A percentile compares a stretch with the other conserved stretches of the same genome.
phyloP scores from a whole-genome alignment of 2,113 vertebrate species.

The Xerus inauris region DNA sequence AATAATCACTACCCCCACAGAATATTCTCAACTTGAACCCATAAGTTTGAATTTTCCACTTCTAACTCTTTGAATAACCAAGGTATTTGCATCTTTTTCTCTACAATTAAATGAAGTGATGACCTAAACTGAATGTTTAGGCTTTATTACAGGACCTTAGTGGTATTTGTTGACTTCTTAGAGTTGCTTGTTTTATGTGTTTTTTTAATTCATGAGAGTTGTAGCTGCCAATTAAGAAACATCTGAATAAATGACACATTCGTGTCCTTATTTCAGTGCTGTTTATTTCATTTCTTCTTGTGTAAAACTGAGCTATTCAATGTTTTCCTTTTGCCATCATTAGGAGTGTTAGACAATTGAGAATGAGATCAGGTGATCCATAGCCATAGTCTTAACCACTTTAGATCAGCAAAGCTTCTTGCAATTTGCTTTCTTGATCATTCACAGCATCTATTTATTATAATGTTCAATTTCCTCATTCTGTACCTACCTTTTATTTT shows the following conservation, averaged over 20 bases:
- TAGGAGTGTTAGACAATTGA: background rate
- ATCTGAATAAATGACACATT: background rate
- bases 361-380: background rate
- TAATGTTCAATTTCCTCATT: background rate
- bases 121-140: background rate
- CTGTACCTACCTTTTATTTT: background rate
- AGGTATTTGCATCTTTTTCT: background rate
- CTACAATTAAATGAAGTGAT: constrained; percentile 49
- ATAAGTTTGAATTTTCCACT: constrained; percentile 36
- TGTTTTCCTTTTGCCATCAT: background rate
- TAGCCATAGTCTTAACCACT: background rate
- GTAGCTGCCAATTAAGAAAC: background rate
- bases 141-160: background rate
- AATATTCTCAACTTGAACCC: constrained; percentile 17
- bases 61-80: constrained; percentile 14
- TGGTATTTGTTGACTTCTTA: constrained; percentile 10
- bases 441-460: background rate
- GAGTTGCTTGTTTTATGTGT: background rate
- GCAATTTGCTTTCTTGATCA: background rate
- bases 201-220: background rate
- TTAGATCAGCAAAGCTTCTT: background rate
- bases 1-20: background rate
- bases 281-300: constrained; percentile 9
- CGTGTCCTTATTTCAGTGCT: background rate
- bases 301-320: background rate